Evolutionary conservation across 2,797 vertebrate species (phyloP).

Genomic region (Pipistrellus kuhlii): DNA sequence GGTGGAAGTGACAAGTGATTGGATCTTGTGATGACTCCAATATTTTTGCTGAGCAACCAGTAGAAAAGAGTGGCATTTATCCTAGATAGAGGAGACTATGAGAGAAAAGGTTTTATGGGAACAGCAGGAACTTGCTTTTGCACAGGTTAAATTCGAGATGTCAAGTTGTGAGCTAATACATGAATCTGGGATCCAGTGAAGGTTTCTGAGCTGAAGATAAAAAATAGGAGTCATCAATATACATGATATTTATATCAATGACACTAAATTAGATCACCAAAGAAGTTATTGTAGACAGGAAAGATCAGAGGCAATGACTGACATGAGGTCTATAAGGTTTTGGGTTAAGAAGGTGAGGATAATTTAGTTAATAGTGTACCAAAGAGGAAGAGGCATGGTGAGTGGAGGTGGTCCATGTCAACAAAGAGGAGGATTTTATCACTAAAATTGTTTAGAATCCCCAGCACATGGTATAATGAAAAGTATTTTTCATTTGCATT

Average conservation of each 20-base stretch:
- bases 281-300: neutral
- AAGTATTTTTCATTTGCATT: neutral
- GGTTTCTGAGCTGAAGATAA: neutral
- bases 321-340: neutral
- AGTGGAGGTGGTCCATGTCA: accelerated
- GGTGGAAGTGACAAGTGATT: neutral
- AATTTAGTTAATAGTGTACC: neutral
- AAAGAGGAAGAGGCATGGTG: neutral
- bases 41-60: neutral
- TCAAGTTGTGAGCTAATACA: neutral
- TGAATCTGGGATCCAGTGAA: neutral
- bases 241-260: neutral
- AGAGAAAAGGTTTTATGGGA: neutral
- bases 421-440: neutral
- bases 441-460: neutral
- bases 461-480: neutral
- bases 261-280: neutral
- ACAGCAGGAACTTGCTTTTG: neutral
- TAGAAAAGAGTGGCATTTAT: neutral
- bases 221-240: neutral
- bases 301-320: neutral
- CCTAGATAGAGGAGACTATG: neutral
- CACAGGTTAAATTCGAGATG: neutral
- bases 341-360: neutral
- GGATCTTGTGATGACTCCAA: neutral